A percentile compares a stretch with the other conserved stretches of the same genome.
These are phyloP conservation scores for Dilophus febrilis DNA, from an alignment of 2,888 invertebrate genomes.

Conservation along the genomic window DNA sequence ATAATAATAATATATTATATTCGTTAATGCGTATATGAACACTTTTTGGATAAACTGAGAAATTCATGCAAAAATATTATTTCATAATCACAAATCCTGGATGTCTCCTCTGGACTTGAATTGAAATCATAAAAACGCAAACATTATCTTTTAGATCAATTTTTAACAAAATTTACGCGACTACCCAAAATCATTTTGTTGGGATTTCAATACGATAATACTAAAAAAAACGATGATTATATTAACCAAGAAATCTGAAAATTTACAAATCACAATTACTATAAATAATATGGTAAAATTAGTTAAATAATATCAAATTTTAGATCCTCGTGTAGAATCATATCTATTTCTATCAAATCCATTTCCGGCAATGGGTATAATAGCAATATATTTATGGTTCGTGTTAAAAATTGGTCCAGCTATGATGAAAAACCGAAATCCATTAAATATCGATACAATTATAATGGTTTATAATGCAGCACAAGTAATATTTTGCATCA, in stretches of 20 bases:
- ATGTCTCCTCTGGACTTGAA: too few species aligned
- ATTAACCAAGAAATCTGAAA: not conserved
- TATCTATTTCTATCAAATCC: conserved; percentile 52
- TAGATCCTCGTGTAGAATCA: conserved; percentile 44
- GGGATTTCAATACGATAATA: too few species aligned
- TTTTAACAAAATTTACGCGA: too few species aligned
- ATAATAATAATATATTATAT: too few species aligned
- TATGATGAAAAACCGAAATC: conserved; percentile 46
- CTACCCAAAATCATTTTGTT: too few species aligned
- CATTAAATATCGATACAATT: conserved; percentile 44
- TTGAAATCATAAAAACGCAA: too few species aligned
- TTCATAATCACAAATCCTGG: too few species aligned
- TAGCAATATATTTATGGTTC: conserved; percentile 46
- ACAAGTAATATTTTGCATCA: conserved; percentile 36
- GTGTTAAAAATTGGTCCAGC: conserved; percentile 53
- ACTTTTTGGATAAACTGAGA: too few species aligned
- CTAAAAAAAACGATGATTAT: too few species aligned
- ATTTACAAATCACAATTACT: not conserved
- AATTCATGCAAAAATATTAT: too few species aligned
- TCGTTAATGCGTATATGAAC: too few species aligned
- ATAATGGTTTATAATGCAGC: conserved; percentile 48
- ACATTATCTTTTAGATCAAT: too few species aligned
- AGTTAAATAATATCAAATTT: not conserved
- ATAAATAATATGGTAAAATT: not conserved
- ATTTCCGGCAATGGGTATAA: conserved; percentile 37